These are phyloP conservation scores for Betta splendens DNA, from an alignment of 2,797 vertebrate species.

Conservation along the genomic window DNA sequence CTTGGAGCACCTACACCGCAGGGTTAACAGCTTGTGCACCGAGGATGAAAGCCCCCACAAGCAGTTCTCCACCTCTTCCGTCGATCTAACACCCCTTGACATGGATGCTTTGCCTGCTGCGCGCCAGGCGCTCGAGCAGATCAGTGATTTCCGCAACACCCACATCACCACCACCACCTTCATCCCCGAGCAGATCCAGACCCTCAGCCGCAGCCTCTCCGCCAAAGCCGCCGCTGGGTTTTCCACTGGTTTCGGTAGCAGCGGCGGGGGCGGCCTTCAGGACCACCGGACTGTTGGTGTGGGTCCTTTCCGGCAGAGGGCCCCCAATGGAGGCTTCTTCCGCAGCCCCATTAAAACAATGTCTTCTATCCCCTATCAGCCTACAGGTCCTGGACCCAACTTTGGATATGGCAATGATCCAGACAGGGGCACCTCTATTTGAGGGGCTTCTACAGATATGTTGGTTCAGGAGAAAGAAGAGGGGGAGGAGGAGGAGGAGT, in stretches of 20 bases:
- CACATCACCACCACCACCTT: constrained; percentile 99
- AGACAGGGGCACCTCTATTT: constrained; percentile 99
- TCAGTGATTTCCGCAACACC: constrained; percentile 99
- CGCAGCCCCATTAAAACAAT: constrained; percentile 99
- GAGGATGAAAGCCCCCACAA: constrained; percentile 99
- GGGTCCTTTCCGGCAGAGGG: constrained; percentile 94
- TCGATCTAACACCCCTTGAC: constrained; percentile 98
- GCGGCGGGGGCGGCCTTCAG: constrained; percentile 79
- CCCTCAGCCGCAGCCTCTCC: constrained; percentile 97
- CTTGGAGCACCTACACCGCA: constrained; percentile 98
- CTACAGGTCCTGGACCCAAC: constrained; percentile 92
- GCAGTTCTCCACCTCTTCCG: constrained; percentile 99
- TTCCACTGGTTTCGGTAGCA: constrained; percentile 86
- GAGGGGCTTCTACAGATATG: constrained; percentile 66
- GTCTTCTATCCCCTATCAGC: constrained; percentile 98
- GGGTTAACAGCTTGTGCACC: constrained; percentile 99
- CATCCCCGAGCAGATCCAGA: constrained; percentile 99
- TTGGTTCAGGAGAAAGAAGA: constrained; percentile 42
- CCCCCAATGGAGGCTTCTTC: constrained; percentile 98
- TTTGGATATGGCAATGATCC: constrained; percentile 97
- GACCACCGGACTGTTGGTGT: constrained; percentile 96
- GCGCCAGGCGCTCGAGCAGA: constrained; percentile 98
- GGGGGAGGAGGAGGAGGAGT: constrained; percentile 3
- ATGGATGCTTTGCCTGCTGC: constrained; percentile 97
- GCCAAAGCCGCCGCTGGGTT: constrained; percentile 98